These are phyloP conservation scores for Dromiciops gliroides DNA, from an alignment of 2,113 vertebrate species.

Conservation along the genomic window DNA sequence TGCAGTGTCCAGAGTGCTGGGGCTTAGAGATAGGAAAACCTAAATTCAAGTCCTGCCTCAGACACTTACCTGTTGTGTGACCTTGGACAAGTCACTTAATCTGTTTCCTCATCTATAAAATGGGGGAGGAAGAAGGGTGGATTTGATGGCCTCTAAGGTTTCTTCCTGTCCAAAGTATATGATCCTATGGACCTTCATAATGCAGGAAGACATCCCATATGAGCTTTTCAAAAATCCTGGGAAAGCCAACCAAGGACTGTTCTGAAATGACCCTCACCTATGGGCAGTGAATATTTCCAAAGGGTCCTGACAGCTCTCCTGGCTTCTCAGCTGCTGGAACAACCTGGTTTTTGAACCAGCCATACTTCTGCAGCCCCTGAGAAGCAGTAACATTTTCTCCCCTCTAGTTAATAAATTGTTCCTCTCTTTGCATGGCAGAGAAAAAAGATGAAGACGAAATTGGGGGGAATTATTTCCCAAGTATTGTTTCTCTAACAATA, in stretches of 20 bases:
- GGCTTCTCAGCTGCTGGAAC: slow-evolving; percentile 23
- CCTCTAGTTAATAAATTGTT: slow-evolving; percentile 62
- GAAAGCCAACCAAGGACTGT: slow-evolving; percentile 68
- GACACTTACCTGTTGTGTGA: not conserved
- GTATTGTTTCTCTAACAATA: slow-evolving; percentile 84
- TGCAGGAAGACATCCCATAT: not conserved
- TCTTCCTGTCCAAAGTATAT: not conserved
- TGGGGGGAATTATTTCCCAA: slow-evolving; percentile 77
- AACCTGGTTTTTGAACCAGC: not conserved
- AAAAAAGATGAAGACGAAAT: slow-evolving; percentile 64
- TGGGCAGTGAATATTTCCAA: slow-evolving; percentile 16
- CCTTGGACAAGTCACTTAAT: not conserved
- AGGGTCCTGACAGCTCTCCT: slow-evolving; percentile 18
- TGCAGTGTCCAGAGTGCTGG: not conserved
- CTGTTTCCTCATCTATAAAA: not conserved
- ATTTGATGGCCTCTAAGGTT: not conserved
- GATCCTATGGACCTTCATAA: not conserved
- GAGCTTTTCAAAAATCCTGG: slow-evolving; percentile 36
- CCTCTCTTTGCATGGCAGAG: slow-evolving; percentile 59
- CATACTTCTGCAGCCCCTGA: not conserved
- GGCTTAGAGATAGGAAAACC: not conserved
- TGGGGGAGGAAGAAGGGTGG: not conserved
- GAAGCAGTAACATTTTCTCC: slow-evolving; percentile 25
- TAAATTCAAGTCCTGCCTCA: not conserved
- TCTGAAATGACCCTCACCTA: slow-evolving; percentile 54